Conservation (phyloP, 2,113 vertebrate genomes). For the Cyanistes caeruleus region DNA sequence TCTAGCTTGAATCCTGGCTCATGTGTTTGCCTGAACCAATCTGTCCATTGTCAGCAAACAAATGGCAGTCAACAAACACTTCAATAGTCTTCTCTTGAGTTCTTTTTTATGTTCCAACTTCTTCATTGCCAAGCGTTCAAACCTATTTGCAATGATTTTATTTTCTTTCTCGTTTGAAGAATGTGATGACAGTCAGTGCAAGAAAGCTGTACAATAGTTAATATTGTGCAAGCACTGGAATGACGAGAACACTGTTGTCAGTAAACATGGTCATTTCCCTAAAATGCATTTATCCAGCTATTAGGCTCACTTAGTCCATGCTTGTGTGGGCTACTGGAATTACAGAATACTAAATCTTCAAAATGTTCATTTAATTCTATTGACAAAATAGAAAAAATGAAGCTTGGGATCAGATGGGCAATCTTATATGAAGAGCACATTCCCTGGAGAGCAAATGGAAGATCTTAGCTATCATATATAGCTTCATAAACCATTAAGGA, state of each 20-base stretch:
- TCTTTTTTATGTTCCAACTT: background rate
- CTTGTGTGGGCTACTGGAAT: background rate
- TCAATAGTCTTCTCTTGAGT: background rate
- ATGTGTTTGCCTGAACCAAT: background rate
- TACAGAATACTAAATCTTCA: background rate
- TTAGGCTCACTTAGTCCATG: background rate
- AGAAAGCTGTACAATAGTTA: background rate
- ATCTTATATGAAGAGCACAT: background rate
- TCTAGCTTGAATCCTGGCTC: background rate
- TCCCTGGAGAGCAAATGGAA: background rate
- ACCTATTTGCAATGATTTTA: background rate
- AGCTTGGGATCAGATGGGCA: background rate
- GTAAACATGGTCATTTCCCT: background rate
- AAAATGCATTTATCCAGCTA: background rate
- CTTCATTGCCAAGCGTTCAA: background rate
- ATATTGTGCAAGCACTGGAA: constrained; percentile 18
- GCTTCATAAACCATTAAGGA: background rate
- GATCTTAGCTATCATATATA: background rate
- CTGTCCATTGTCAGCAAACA: background rate
- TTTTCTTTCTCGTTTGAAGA: constrained; percentile 2
- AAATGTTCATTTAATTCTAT: background rate
- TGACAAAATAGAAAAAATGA: background rate
- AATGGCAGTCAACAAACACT: background rate
- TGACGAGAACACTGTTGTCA: background rate
- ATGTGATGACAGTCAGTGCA: background rate